Evolutionary conservation across 2,113 vertebrate species (phyloP).

Genomic region (Ictalurus furcatus): DNA sequence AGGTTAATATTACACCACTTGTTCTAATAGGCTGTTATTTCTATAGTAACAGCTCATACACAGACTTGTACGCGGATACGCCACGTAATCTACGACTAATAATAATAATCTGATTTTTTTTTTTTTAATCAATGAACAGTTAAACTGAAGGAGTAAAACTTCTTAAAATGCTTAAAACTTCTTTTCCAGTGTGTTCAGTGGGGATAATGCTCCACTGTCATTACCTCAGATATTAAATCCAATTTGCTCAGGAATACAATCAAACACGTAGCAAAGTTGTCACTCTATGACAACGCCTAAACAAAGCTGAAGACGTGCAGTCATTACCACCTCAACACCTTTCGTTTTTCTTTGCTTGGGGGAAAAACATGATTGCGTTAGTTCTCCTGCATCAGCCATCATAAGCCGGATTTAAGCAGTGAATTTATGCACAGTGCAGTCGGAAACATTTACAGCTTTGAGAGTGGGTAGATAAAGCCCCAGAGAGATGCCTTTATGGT

Average conservation of each 20-base stretch:
- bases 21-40: no score
- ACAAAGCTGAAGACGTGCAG: background rate
- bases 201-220: background rate
- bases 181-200: background rate
- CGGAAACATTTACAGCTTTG: background rate
- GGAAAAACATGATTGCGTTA: background rate
- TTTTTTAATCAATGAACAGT: no score
- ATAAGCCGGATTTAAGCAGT: background rate
- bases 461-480: background rate
- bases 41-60: no score
- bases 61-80: no score
- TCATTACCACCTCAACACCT: background rate
- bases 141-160: no score
- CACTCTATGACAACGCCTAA: background rate
- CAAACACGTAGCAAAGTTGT: background rate
- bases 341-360: background rate
- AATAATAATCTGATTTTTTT: no score
- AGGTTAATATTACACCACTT: no score
- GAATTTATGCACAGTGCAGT: background rate
- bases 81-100: no score
- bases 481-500: background rate
- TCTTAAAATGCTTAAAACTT: background rate
- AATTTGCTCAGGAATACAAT: background rate
- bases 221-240: background rate
- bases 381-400: background rate